A percentile compares a stretch with the other conserved stretches of the same genome.
These are phyloP conservation scores for Drosophila gunungcola DNA, from an alignment of 1,140 invertebrate species.

Conservation along the genomic window DNA sequence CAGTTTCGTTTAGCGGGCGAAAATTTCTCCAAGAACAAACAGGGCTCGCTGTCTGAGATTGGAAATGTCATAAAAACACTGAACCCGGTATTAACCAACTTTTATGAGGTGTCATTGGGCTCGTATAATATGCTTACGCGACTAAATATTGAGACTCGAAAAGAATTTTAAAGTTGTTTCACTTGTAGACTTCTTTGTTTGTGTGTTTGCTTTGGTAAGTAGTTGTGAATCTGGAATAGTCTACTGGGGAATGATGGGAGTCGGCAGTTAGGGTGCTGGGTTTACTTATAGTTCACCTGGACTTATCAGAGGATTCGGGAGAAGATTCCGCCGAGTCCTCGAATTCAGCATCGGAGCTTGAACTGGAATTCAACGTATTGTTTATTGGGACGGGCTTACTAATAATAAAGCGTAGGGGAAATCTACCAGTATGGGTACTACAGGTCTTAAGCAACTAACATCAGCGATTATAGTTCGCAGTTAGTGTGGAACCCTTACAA, in stretches of 20 bases:
- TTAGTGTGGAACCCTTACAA: constrained; percentile 1
- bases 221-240: constrained; percentile 18
- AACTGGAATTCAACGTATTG: constrained; percentile 45
- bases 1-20: constrained; percentile 60
- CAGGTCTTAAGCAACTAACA: not conserved
- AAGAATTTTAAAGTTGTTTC: constrained; percentile 14
- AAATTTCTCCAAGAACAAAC: constrained; percentile 65
- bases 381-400: not conserved
- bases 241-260: constrained; percentile 12
- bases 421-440: not conserved
- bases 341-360: constrained; percentile 4
- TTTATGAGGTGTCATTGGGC: constrained; percentile 56
- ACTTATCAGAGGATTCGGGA: constrained; percentile 19
- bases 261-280: not conserved
- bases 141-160: constrained; percentile 52
- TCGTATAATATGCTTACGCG: constrained; percentile 15
- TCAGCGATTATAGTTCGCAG: not conserved
- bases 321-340: constrained; percentile 8
- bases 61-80: constrained; percentile 54
- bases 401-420: not conserved
- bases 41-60: constrained; percentile 28
- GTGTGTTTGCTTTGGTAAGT: constrained; percentile 41
- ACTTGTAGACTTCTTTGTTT: constrained; percentile 6
- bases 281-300: constrained; percentile 53
- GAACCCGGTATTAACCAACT: constrained; percentile 47